phyloP scores from a whole-genome alignment of 1,140 invertebrate genomes.

The Habropoda laboriosa region DNA sequence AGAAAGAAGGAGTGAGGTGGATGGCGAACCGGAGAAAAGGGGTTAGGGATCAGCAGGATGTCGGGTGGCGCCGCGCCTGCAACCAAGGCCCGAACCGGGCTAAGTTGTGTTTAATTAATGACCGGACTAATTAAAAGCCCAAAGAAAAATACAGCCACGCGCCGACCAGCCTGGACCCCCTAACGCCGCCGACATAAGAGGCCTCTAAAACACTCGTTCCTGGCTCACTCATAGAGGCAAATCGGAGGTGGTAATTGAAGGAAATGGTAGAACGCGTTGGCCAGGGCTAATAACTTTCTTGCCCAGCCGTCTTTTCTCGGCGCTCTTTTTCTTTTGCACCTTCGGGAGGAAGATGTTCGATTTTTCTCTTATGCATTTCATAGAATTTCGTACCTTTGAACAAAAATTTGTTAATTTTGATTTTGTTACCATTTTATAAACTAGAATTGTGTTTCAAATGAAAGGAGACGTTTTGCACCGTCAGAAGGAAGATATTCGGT shows the following conservation, averaged over 20 bases:
- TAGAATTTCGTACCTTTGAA: neutral
- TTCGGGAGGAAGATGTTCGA: neutral
- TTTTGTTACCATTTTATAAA: too few relatives aligned
- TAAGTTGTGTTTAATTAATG: conserved; percentile 70
- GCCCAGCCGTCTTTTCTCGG: too few relatives aligned
- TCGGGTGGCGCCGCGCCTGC: conserved; percentile 20
- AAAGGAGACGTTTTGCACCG: too few relatives aligned
- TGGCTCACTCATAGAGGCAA: conserved; percentile 57
- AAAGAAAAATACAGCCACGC: conserved; percentile 66
- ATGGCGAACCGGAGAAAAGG: conserved; percentile 37
- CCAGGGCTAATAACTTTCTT: conserved; percentile 45
- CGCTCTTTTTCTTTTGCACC: neutral
- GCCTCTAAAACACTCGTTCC: conserved; percentile 56
- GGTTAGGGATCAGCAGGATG: neutral
- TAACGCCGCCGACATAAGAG: conserved; percentile 16
- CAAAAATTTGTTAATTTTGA: neutral
- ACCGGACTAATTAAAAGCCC: conserved; percentile 70
- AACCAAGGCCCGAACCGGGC: conserved; percentile 20
- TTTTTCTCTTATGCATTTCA: neutral
- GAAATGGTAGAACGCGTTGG: conserved; percentile 18
- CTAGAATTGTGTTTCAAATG: neutral
- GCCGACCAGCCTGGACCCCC: conserved; percentile 6
- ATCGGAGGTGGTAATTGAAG: conserved; percentile 13
- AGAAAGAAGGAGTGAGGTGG: too few relatives aligned
- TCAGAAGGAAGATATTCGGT: too few relatives aligned